Conservation (phyloP, 23 tunicate genomes). For the Trididemnum nubilum region DNA sequence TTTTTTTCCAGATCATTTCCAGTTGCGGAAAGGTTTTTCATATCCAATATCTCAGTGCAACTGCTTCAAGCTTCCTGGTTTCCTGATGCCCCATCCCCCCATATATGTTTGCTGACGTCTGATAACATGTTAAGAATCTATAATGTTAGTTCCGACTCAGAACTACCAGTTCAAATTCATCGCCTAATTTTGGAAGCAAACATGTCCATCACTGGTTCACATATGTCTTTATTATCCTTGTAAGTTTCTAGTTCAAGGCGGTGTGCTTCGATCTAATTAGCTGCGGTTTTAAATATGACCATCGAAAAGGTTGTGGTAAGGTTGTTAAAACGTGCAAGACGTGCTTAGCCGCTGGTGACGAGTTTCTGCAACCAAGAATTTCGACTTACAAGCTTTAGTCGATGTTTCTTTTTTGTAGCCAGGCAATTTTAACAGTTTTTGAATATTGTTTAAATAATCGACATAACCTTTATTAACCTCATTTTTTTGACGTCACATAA, state of each 20-base stretch:
- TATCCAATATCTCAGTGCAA: conserved; percentile 67
- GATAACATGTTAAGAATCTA: conserved; percentile 71
- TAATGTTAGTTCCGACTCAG: conserved; percentile 51
- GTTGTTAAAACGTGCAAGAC: too few species aligned
- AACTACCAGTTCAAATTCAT: conserved; percentile 65
- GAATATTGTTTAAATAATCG: too few species aligned
- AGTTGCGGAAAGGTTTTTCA: conserved; percentile 83
- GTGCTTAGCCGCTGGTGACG: too few species aligned
- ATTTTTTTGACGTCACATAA: too few species aligned
- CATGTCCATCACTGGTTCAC: conserved; percentile 46
- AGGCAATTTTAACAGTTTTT: too few species aligned
- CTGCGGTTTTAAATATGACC: not conserved
- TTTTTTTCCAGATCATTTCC: conserved; percentile 48
- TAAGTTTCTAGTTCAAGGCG: too few species aligned
- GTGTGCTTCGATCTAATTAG: too few species aligned
- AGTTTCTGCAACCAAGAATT: too few species aligned
- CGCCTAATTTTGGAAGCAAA: conserved; percentile 44
- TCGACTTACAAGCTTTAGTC: too few species aligned
- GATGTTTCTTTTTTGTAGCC: too few species aligned
- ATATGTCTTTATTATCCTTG: conserved; percentile 51
- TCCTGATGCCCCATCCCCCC: conserved; percentile 57
- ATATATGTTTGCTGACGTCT: conserved; percentile 65
- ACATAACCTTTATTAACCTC: too few species aligned
- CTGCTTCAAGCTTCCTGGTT: conserved; percentile 90
- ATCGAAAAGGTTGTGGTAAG: too few species aligned